These are phyloP conservation scores for Sarcophaga bullata DNA, from an alignment of 1,140 invertebrate genomes.

Conservation along the genomic window DNA sequence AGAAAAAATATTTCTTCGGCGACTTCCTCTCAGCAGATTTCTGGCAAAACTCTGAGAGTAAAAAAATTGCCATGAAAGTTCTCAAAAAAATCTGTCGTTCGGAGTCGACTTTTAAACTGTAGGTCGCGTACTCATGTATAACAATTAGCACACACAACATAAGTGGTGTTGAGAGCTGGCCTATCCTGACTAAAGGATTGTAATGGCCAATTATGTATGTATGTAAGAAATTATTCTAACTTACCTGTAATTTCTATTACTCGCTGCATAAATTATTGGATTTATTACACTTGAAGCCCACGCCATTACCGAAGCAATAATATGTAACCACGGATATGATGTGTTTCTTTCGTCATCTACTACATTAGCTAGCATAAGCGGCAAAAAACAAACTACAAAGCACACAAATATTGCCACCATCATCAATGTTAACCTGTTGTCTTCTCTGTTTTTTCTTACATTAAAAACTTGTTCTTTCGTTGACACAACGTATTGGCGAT, in stretches of 20 bases:
- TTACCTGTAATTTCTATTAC: slow-evolving; percentile 79
- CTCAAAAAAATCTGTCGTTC: no score
- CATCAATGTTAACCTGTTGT: slow-evolving; percentile 81
- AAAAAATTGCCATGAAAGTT: no score
- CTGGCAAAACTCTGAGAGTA: no score
- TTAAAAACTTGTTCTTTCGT: slow-evolving; percentile 54
- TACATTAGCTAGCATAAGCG: slow-evolving; percentile 87
- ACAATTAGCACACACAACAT: no score
- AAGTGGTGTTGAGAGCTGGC: no score
- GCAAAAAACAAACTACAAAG: slow-evolving; percentile 85
- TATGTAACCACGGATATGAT: slow-evolving; percentile 77
- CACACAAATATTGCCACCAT: slow-evolving; percentile 88
- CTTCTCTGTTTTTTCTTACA: slow-evolving; percentile 70
- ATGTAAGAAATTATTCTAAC: no score
- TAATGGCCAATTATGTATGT: no score
- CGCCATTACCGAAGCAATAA: slow-evolving; percentile 82
- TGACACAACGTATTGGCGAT: slow-evolving; percentile 57
- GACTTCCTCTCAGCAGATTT: no score
- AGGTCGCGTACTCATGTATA: no score
- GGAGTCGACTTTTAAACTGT: no score
- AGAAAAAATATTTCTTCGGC: no score
- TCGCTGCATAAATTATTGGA: slow-evolving; percentile 87
- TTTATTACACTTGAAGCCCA: slow-evolving; percentile 90
- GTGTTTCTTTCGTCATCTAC: slow-evolving; percentile 75
- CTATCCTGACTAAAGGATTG: no score